Evolutionary conservation across 2,888 invertebrate genomes (phyloP).

Genomic region (Lymantria monacha): DNA sequence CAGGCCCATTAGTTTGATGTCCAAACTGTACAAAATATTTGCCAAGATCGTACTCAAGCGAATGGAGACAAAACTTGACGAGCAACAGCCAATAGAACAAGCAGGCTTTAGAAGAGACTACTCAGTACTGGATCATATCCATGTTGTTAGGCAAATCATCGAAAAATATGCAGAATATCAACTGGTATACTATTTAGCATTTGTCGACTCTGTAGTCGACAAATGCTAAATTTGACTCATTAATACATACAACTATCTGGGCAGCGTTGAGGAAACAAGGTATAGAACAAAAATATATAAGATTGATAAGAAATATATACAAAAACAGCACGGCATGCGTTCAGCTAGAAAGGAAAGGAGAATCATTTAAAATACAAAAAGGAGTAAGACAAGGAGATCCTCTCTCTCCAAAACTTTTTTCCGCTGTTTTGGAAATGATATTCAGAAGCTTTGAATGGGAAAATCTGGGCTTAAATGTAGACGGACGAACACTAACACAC

Average conservation of each 20-base stretch:
- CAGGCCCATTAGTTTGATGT: not conserved
- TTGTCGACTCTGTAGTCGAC: not conserved
- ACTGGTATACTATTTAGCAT: not conserved
- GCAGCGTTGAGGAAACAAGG: not conserved
- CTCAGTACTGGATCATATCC: not conserved
- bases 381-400: not conserved
- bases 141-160: not conserved
- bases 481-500: not conserved
- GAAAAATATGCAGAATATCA: not conserved
- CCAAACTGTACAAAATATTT: not conserved
- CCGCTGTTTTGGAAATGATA: not conserved
- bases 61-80: constrained; percentile 2
- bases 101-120: not conserved
- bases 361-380: not conserved
- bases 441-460: not conserved
- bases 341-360: not conserved
- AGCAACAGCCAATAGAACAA: constrained; percentile 3
- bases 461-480: not conserved
- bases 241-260: not conserved
- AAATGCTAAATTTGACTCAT: not conserved
- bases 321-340: not conserved
- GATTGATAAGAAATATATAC: not conserved
- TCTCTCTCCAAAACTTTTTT: not conserved
- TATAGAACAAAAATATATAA: not conserved
- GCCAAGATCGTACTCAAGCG: not conserved